Conservation (phyloP, 2,113 vertebrate species). For the Hypocryptadius cinnamomeus region DNA sequence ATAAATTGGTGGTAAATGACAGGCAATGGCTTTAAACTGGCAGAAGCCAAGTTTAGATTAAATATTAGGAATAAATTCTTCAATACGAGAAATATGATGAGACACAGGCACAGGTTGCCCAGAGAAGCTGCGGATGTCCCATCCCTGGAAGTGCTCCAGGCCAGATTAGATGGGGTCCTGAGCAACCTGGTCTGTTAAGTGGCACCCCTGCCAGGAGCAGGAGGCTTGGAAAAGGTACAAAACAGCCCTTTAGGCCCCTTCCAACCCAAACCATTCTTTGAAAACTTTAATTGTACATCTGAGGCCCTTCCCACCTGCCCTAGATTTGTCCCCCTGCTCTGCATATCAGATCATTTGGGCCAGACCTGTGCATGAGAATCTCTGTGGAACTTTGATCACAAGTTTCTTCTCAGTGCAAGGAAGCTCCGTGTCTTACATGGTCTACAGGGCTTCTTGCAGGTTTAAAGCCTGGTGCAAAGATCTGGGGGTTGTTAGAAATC, state of each 20-base stretch:
- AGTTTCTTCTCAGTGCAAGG: background rate
- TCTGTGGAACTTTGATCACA: background rate
- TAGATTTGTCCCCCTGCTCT: background rate
- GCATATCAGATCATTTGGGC: accelerated
- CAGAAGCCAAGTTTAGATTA: background rate
- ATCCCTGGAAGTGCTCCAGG: background rate
- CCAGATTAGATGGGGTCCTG: background rate
- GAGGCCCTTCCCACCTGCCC: background rate
- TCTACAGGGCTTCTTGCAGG: background rate
- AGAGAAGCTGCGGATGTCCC: background rate
- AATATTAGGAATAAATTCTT: background rate
- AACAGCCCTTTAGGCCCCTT: background rate
- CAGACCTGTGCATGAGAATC: background rate
- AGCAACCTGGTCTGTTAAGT: background rate
- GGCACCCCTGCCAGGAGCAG: background rate
- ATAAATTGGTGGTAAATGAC: background rate
- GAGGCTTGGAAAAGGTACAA: background rate
- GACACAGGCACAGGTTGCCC: background rate
- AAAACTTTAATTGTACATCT: background rate
- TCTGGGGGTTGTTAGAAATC: background rate
- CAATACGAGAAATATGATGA: background rate
- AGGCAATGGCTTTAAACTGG: background rate
- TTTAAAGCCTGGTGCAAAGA: background rate
- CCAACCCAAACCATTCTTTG: background rate
- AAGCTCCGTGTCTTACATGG: background rate